Evolutionary conservation across 2,888 invertebrate genomes (phyloP).

Genomic region (Eristalinus aeneus): DNA sequence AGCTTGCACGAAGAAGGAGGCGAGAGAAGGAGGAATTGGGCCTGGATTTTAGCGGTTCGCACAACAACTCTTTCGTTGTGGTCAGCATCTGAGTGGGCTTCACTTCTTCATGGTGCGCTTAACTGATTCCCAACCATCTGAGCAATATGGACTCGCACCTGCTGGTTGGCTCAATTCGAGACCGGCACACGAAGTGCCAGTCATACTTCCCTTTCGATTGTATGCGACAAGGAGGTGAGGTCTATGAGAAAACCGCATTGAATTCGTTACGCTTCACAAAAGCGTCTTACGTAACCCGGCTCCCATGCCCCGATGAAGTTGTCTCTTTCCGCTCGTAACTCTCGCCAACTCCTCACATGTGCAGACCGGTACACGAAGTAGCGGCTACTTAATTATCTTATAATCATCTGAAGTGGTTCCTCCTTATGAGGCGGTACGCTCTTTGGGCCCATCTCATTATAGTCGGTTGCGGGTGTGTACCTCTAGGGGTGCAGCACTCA

Average conservation of each 20-base stretch:
- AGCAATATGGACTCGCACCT: neutral
- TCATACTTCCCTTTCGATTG: neutral
- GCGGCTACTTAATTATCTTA: constrained; percentile 15
- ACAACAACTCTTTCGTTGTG: constrained; percentile 57
- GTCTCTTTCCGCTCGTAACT: neutral
- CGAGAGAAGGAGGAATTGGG: too few species aligned
- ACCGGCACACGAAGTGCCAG: neutral
- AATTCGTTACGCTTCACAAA: constrained; percentile 22
- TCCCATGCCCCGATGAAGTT: neutral
- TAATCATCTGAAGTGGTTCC: constrained; percentile 25
- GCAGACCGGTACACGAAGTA: neutral
- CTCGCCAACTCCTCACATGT: neutral
- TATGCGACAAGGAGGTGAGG: constrained; percentile 6
- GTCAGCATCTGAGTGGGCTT: neutral
- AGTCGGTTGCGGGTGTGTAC: neutral
- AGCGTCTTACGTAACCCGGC: constrained; percentile 28
- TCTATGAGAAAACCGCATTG: constrained; percentile 46
- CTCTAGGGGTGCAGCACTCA: neutral
- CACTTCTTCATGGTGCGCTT: neutral
- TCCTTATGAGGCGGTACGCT: neutral
- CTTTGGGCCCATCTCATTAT: neutral
- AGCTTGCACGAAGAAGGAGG: neutral
- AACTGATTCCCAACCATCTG: neutral
- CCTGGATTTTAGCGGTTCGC: constrained; percentile 13
- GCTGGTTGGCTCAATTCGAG: too few species aligned